Percentiles rank a stretch among this genome's conserved stretches.
Evolutionary conservation across 2,888 invertebrate species (phyloP).

Genomic region (Dynastes grantii): DNA sequence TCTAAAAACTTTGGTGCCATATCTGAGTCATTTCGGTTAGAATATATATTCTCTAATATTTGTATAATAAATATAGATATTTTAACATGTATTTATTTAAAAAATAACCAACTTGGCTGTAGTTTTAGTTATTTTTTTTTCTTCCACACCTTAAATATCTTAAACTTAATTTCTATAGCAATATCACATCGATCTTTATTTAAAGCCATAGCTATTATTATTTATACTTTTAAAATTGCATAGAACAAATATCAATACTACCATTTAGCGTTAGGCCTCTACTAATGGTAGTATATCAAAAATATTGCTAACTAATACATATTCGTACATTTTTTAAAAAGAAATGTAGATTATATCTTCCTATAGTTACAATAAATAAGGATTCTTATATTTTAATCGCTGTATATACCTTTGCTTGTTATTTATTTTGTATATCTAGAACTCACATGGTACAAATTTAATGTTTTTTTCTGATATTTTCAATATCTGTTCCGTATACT

Average conservation of each 20-base stretch:
- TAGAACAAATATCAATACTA: conserved; percentile 28
- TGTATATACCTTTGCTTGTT: conserved; percentile 40
- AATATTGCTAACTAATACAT: conserved; percentile 62
- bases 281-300: conserved; percentile 34
- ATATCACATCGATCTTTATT: conserved; percentile 33
- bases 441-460: too few relatives aligned
- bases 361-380: conserved; percentile 31
- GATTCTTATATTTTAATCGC: conserved; percentile 33
- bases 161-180: not conserved
- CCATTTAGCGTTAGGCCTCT: conserved; percentile 36
- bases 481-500: too few relatives aligned
- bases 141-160: not conserved
- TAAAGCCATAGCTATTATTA: conserved; percentile 26
- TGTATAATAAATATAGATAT: not conserved
- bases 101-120: conserved; percentile 37
- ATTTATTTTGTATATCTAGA: too few relatives aligned
- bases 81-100: conserved; percentile 1
- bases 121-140: conserved; percentile 26
- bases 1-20: conserved; percentile 35
- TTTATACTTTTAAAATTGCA: not conserved
- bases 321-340: conserved; percentile 30
- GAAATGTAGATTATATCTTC: conserved; percentile 32
- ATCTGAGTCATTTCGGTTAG: conserved; percentile 21
- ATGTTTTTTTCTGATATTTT: too few relatives aligned
- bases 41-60: not conserved